Conservation (phyloP, 2,797 vertebrate species). For the Cirrhinus mrigala region DNA sequence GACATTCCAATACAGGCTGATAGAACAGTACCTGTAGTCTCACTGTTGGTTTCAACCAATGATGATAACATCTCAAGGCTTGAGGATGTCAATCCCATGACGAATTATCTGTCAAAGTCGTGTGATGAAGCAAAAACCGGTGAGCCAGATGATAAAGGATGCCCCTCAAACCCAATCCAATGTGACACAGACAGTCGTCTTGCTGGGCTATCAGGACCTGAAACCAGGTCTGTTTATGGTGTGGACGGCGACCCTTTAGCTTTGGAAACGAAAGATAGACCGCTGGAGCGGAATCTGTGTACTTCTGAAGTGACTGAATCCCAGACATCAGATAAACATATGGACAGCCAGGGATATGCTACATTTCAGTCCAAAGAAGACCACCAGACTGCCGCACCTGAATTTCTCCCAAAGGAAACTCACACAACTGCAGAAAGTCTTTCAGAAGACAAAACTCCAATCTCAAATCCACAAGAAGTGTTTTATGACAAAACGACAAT, state of each 20-base stretch:
- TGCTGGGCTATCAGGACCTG: constrained; percentile 52
- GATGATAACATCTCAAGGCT: constrained; percentile 34
- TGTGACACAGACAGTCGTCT: constrained; percentile 58
- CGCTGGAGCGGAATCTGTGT: constrained; percentile 64
- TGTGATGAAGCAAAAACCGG: constrained; percentile 52
- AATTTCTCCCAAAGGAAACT: constrained; percentile 44
- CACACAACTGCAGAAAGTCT: constrained; percentile 34
- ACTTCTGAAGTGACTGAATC: constrained; percentile 60
- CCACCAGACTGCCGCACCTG: constrained; percentile 27
- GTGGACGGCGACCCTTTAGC: constrained; percentile 60
- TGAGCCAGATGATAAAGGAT: constrained; percentile 61
- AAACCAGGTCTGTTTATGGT: constrained; percentile 63
- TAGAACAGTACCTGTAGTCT: constrained; percentile 59
- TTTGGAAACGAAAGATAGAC: constrained; percentile 62
- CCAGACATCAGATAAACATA: constrained; percentile 65
- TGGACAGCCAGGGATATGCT: constrained; percentile 49
- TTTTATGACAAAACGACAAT: background rate
- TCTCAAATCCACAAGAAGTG: constrained; percentile 1
- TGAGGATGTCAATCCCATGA: constrained; percentile 59
- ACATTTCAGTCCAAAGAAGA: constrained; percentile 45
- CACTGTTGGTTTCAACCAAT: constrained; percentile 44
- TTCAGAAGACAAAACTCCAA: constrained; percentile 6
- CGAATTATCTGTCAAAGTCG: constrained; percentile 47
- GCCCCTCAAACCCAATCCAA: constrained; percentile 44
- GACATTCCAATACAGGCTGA: constrained; percentile 58